A percentile compares a stretch with the other conserved stretches of the same genome.
These are phyloP conservation scores for Cheumatopsyche charites DNA, from an alignment of 1,140 invertebrate genomes.

Conservation along the genomic window DNA sequence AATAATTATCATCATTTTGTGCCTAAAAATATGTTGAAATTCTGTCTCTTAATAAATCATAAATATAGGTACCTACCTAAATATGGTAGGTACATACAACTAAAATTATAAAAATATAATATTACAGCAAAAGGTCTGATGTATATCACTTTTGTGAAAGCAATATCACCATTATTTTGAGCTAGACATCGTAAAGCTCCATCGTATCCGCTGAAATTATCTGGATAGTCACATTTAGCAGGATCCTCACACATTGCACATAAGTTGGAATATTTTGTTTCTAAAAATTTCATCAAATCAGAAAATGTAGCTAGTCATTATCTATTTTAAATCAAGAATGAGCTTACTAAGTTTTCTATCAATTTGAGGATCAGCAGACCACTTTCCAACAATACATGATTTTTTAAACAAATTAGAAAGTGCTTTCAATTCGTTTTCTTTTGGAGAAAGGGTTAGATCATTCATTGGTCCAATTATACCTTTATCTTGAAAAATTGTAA, in stretches of 20 bases:
- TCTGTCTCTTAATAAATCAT: too few relatives aligned
- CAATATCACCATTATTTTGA: constrained; percentile 78
- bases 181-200: constrained; percentile 82
- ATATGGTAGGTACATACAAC: too few relatives aligned
- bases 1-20: constrained; percentile 68
- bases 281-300: constrained; percentile 54
- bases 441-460: constrained; percentile 70
- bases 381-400: constrained; percentile 79
- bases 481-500: constrained; percentile 74
- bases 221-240: constrained; percentile 77
- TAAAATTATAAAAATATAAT: constrained; percentile 27
- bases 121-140: constrained; percentile 74
- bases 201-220: constrained; percentile 81
- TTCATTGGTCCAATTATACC: constrained; percentile 70
- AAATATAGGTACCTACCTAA: too few relatives aligned
- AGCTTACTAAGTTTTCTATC: constrained; percentile 72
- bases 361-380: constrained; percentile 76
- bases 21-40: too few relatives aligned
- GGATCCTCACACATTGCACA: constrained; percentile 78
- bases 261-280: constrained; percentile 73
- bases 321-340: not conserved
- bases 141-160: constrained; percentile 83
- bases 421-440: constrained; percentile 76
- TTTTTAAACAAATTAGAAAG: constrained; percentile 74
- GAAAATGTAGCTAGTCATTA: not conserved